Conservation (phyloP, 2,888 invertebrate species). For the Drosophila demipolita region DNA sequence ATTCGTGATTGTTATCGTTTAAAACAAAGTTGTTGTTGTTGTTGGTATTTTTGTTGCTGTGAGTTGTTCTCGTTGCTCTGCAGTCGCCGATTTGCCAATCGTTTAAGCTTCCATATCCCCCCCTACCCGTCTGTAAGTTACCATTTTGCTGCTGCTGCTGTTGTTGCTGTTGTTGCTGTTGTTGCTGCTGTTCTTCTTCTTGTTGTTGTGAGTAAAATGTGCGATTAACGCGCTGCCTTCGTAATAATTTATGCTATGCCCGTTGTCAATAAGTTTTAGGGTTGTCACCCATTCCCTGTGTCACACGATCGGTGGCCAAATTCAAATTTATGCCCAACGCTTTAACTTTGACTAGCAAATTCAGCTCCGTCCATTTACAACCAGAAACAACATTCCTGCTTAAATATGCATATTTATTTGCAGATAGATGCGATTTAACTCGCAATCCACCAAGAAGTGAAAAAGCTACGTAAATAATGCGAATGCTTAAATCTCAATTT, state of each 20-base stretch:
- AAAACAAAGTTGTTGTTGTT: slow-evolving; percentile 59
- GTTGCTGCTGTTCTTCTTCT: slow-evolving; percentile 27
- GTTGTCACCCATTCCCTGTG: slow-evolving; percentile 56
- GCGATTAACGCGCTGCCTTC: slow-evolving; percentile 73
- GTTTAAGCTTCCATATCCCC: slow-evolving; percentile 51
- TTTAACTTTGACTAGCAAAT: slow-evolving; percentile 29
- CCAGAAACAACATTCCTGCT: slow-evolving; percentile 21
- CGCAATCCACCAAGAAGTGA: background rate
- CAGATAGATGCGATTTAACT: background rate
- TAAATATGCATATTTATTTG: background rate
- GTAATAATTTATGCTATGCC: slow-evolving; percentile 74
- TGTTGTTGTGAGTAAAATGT: slow-evolving; percentile 61
- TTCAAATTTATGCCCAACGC: slow-evolving; percentile 62
- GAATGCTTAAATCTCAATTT: background rate
- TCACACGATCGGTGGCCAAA: slow-evolving; percentile 64
- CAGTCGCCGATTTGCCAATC: slow-evolving; percentile 61
- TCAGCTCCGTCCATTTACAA: background rate
- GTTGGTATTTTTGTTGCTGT: slow-evolving; percentile 38
- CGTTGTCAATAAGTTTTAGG: slow-evolving; percentile 67
- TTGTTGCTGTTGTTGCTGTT: slow-evolving; percentile 35
- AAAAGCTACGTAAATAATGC: background rate
- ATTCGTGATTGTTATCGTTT: slow-evolving; percentile 79
- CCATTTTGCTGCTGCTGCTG: slow-evolving; percentile 30
- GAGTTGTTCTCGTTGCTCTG: slow-evolving; percentile 42
- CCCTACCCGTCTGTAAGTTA: slow-evolving; percentile 20